phyloP scores from a whole-genome alignment of 2,113 vertebrate genomes.

The Centropristis striata region DNA sequence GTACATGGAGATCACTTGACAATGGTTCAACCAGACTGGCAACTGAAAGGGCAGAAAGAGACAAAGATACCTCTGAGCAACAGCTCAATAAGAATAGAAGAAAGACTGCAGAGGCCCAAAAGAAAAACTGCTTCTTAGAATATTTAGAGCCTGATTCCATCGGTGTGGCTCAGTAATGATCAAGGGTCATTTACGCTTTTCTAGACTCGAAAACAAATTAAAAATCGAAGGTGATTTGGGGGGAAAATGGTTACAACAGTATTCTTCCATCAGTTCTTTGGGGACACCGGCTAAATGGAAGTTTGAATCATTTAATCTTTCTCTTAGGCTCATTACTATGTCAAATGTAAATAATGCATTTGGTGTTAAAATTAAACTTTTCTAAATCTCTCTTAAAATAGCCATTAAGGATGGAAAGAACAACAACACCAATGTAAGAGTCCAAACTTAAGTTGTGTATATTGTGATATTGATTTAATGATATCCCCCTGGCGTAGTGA shows the following conservation, averaged over 20 bases:
- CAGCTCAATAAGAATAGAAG: not conserved
- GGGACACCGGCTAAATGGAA: too few species aligned
- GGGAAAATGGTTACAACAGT: not conserved
- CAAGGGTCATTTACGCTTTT: not conserved
- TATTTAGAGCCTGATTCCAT: not conserved
- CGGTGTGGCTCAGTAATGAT: not conserved
- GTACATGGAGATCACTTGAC: not conserved
- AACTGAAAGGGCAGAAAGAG: too few species aligned
- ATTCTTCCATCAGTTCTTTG: not conserved
- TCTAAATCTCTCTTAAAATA: not conserved
- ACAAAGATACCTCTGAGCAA: not conserved
- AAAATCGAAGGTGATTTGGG: not conserved
- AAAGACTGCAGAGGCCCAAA: not conserved
- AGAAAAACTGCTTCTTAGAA: not conserved
- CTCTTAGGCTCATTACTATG: not conserved
- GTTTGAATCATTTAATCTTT: not conserved
- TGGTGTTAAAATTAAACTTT: not conserved
- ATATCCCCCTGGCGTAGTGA: constrained; percentile 10
- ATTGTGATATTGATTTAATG: constrained; percentile 18
- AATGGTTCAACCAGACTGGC: not conserved
- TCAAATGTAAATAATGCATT: not conserved
- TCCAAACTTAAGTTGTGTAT: not conserved
- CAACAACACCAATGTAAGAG: not conserved
- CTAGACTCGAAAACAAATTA: not conserved
- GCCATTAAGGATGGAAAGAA: not conserved